A percentile compares a stretch with the other conserved stretches of the same genome.
Evolutionary conservation across 2,888 invertebrate genomes (phyloP).

Genomic region (Eremobia ochroleuca): DNA sequence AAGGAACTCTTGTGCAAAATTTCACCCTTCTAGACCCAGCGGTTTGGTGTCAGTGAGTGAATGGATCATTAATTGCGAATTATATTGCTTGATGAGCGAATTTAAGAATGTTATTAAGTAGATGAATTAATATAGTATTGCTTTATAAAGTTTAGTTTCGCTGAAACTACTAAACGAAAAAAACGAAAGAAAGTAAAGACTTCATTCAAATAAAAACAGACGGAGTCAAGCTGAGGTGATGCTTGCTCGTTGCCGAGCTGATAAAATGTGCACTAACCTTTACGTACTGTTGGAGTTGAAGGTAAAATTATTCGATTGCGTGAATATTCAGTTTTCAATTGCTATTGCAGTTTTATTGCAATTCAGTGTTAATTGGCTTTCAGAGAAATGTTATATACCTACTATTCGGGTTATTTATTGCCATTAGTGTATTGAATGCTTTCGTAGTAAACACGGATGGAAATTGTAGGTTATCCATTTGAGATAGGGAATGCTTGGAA

Average conservation of each 20-base stretch:
- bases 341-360: too few relatives aligned
- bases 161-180: neutral
- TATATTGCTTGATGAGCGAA: neutral
- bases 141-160: neutral
- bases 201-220: neutral
- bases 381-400: slow-evolving; percentile 3
- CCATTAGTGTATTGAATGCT: slow-evolving; percentile 18
- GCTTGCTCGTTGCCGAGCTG: neutral
- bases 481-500: neutral
- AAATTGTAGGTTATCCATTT: neutral
- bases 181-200: too few relatives aligned
- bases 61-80: neutral
- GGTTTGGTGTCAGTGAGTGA: neutral
- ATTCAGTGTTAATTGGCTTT: slow-evolving; percentile 40
- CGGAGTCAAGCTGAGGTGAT: neutral
- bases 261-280: neutral
- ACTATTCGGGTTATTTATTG: slow-evolving; percentile 26
- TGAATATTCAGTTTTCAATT: slow-evolving; percentile 19
- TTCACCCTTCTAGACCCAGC: neutral
- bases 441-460: slow-evolving; percentile 2
- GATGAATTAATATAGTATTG: neutral
- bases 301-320: slow-evolving; percentile 28
- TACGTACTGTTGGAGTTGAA: neutral
- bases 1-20: neutral
- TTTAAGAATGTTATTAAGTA: neutral